Evolutionary conservation across 2,888 invertebrate species (phyloP).

Genomic region (Hybos culiciformis): DNA sequence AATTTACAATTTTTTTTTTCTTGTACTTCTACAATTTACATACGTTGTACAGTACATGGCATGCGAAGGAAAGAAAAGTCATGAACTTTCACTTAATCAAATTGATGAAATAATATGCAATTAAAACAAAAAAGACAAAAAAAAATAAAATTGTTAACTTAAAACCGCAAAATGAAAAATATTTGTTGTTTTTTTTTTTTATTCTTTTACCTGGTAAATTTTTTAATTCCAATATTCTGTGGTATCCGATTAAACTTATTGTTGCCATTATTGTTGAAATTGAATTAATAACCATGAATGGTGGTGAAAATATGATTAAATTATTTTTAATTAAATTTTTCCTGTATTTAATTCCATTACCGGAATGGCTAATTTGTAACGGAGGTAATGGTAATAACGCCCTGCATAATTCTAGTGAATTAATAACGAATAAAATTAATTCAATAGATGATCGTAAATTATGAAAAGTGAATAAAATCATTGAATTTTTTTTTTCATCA

Average conservation of each 20-base stretch:
- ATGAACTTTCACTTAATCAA: no score
- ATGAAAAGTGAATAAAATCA: constrained; percentile 31
- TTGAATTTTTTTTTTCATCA: no score
- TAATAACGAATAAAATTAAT: constrained; percentile 27
- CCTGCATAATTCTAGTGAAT: constrained; percentile 28
- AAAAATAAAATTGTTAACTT: no score
- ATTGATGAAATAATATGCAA: no score
- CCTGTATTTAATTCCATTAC: not conserved
- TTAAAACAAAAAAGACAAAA: no score
- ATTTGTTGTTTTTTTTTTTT: no score
- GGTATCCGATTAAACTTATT: constrained; percentile 28
- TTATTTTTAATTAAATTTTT: constrained; percentile 1
- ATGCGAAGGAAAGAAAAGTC: no score
- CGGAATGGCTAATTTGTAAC: constrained; percentile 6
- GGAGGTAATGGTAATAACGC: constrained; percentile 22
- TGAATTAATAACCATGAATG: constrained; percentile 25
- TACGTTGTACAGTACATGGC: no score
- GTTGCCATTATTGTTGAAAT: constrained; percentile 24
- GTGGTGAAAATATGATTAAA: constrained; percentile 17
- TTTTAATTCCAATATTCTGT: constrained; percentile 29
- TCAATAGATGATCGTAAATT: constrained; percentile 30
- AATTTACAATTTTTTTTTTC: no score
- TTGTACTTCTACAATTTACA: no score
- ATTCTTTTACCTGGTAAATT: constrained; percentile 27
- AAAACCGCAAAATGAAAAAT: no score